Percentiles rank a stretch among this genome's conserved stretches.
Conservation (phyloP, 1,140 invertebrate species). For the Druon quercuslanigerum region DNA sequence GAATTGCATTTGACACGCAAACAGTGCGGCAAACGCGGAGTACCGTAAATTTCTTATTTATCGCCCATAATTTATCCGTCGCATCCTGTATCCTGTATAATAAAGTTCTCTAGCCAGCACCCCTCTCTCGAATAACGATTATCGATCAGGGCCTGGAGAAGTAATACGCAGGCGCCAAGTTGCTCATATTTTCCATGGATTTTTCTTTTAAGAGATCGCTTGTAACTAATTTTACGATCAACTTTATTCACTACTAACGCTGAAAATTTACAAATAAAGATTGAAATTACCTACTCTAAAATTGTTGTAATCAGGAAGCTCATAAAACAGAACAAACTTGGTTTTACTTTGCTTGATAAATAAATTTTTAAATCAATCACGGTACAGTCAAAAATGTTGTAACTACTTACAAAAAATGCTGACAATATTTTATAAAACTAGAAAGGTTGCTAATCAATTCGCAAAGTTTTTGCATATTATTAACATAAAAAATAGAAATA, state of each 20-base stretch:
- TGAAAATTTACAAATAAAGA: not conserved
- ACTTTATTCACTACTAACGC: not conserved
- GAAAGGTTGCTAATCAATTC: too few species aligned
- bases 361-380: too few species aligned
- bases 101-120: not conserved
- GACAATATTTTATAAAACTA: too few species aligned
- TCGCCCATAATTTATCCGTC: constrained; percentile 30
- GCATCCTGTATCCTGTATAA: constrained; percentile 25
- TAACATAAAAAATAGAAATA: too few species aligned
- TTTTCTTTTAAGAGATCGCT: constrained; percentile 12
- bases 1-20: constrained; percentile 31
- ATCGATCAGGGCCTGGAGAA: not conserved
- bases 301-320: not conserved
- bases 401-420: too few species aligned
- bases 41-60: constrained; percentile 31
- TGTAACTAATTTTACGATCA: not conserved
- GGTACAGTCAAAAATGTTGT: too few species aligned
- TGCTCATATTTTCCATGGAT: not conserved
- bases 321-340: not conserved
- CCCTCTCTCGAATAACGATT: constrained; percentile 1
- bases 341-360: too few species aligned
- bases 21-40: constrained; percentile 19
- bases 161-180: constrained; percentile 17
- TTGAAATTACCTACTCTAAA: not conserved
- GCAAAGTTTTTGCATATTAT: too few species aligned